phyloP scores from a whole-genome alignment of 2,797 vertebrate species.

The Sorex maritimensis region DNA sequence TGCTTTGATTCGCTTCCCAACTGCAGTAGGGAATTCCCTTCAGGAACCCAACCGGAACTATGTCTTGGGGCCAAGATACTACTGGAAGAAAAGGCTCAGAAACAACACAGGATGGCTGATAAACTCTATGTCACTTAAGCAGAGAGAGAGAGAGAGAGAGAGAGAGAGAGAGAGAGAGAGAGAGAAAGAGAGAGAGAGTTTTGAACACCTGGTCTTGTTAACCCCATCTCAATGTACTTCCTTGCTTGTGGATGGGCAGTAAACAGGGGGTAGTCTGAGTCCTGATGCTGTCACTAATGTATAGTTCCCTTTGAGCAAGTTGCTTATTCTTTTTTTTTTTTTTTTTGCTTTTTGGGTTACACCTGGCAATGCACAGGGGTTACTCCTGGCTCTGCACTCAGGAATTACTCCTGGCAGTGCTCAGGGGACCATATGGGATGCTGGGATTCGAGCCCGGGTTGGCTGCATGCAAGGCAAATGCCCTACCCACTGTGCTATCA shows the following conservation, averaged over 20 bases:
- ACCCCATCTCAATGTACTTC: neutral
- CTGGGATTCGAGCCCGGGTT: too few relatives aligned
- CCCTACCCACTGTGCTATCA: too few relatives aligned
- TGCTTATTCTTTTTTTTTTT: slow-evolving; percentile 1
- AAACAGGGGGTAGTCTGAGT: neutral
- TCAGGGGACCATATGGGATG: too few relatives aligned
- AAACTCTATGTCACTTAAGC: neutral
- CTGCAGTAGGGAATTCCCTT: neutral
- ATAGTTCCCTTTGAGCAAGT: neutral
- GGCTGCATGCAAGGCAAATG: too few relatives aligned
- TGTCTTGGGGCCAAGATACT: neutral
- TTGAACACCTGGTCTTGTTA: neutral
- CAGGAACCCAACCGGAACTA: neutral
- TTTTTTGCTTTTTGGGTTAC: too few relatives aligned
- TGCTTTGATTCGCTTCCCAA: slow-evolving; percentile 15
- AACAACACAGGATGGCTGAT: neutral
- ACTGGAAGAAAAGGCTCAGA: slow-evolving; percentile 26
- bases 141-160: neutral
- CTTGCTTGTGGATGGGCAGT: neutral
- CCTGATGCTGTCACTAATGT: neutral
- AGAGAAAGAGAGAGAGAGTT: neutral
- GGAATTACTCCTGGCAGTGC: too few relatives aligned
- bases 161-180: neutral
- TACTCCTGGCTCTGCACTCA: too few relatives aligned
- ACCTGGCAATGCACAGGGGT: too few relatives aligned